Evolutionary conservation across 2,888 invertebrate genomes (phyloP).

Genomic region (Brenthis daphne): DNA sequence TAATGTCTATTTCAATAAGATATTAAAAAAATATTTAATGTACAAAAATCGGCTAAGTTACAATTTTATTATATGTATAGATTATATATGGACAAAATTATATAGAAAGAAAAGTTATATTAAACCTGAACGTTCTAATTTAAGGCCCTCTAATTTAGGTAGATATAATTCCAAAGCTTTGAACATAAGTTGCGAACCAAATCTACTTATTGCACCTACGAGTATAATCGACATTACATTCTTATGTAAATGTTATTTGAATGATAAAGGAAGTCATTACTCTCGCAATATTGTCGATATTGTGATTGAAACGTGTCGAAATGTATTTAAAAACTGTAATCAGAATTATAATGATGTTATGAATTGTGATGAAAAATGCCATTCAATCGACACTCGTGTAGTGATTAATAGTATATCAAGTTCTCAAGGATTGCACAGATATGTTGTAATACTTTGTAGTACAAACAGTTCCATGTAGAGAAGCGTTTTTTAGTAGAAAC

Average conservation of each 20-base stretch:
- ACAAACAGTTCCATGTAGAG: no score
- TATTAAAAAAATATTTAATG: no score
- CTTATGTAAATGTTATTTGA: slow-evolving; percentile 23
- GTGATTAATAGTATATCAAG: no score
- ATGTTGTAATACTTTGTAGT: no score
- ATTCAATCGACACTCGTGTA: not conserved
- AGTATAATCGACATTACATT: slow-evolving; percentile 10
- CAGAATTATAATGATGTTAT: not conserved
- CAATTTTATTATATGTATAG: no score
- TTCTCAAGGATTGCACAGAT: no score
- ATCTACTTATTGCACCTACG: not conserved
- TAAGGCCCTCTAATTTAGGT: no score
- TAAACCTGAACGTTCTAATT: no score
- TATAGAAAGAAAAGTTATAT: not conserved
- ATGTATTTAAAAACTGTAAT: slow-evolving; percentile 19
- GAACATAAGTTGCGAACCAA: slow-evolving; percentile 7
- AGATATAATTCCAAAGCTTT: not conserved
- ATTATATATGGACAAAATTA: not conserved
- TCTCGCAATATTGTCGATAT: slow-evolving; percentile 24
- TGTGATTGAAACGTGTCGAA: slow-evolving; percentile 30
- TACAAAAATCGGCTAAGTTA: no score
- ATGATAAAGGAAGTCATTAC: slow-evolving; percentile 34
- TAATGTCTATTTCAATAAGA: no score
- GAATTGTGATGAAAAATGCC: slow-evolving; percentile 7
- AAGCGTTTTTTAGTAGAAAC: no score